phyloP scores from a whole-genome alignment of 2,113 vertebrate species.

The Eulemur macaco region DNA sequence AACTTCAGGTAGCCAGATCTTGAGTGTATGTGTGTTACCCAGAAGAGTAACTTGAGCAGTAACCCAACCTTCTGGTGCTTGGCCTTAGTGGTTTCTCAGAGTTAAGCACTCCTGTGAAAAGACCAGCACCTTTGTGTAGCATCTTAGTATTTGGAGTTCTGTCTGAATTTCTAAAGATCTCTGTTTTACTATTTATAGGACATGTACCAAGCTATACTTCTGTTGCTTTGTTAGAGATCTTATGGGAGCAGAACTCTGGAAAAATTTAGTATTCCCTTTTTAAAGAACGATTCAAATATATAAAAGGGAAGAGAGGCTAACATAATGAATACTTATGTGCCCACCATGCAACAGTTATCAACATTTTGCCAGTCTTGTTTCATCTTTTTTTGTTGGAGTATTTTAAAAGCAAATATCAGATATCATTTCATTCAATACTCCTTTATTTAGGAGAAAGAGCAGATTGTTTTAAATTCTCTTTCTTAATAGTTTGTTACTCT shows the following conservation, averaged over 20 bases:
- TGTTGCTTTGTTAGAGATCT: not conserved
- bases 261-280: not conserved
- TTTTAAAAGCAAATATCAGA: slow-evolving; percentile 3
- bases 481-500: not conserved
- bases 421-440: not conserved
- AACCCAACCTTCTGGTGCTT: not conserved
- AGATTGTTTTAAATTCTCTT: not conserved
- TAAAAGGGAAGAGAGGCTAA: not conserved
- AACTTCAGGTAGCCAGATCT: not conserved
- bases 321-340: not conserved
- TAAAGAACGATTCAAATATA: not conserved
- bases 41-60: not conserved
- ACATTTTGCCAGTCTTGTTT: not conserved
- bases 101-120: not conserved
- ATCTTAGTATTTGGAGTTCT: not conserved
- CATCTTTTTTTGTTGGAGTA: not conserved
- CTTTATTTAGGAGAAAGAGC: not conserved
- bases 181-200: not conserved
- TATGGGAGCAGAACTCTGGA: not conserved
- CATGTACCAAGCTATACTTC: not conserved
- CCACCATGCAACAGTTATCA: not conserved
- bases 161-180: not conserved
- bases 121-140: not conserved
- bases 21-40: not conserved
- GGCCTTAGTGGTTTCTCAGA: not conserved